Evolutionary conservation across 1,140 invertebrate genomes (phyloP), one percentile per base, ranked within the genome.

Genomic region (Batillaria attramentaria): DNA sequence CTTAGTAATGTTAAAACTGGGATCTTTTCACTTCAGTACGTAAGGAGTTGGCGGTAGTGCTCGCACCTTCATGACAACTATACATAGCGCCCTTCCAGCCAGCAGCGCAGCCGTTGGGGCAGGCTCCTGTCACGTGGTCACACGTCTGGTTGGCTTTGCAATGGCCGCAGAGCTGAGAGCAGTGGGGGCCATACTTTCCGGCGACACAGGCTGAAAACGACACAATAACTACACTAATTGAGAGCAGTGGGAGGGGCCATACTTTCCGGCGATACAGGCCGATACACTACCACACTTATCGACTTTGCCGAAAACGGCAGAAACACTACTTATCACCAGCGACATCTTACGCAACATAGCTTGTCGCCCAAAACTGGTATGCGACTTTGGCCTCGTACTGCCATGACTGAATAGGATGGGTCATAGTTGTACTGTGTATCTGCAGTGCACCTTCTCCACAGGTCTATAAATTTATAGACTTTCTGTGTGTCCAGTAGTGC

Each of bases 101-200:
- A 28, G 80, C n/a, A 31, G 79, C 69, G 60, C 85, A 86, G 41
- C 78, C 85, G 3, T 74, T 42, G 1, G 54, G 28, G 69, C 85
- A 86, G n/a, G 50, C 76, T n/a, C 85, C 85, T 18, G 83, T 83
- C 78, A 83, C 82, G 41, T 79, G 80, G 43, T 86, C 79, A 79
- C 85, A 86, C 20, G 66, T 33, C 18, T 31, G 78, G 37, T 69
- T 68, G 75, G 72, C 77, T 46, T 66, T 57, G 75, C 85, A 86
- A 24, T 83, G 41, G 20, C 85, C 85, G 69, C 85, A 86, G 3
- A 37, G 37, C 43, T 70, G 46, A 28, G 66, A 42, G 50, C 85
- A 86, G 0, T 73, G 66, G 24, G 33, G 18, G 33, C 85, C 85
- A 42, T 83, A 84, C 2, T 66, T 31, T 0, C 72, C 74, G 20